A percentile compares a stretch with the other conserved stretches of the same genome.
Conservation (phyloP, 2,888 invertebrate genomes). For the Petrolisthes cinctipes region DNA sequence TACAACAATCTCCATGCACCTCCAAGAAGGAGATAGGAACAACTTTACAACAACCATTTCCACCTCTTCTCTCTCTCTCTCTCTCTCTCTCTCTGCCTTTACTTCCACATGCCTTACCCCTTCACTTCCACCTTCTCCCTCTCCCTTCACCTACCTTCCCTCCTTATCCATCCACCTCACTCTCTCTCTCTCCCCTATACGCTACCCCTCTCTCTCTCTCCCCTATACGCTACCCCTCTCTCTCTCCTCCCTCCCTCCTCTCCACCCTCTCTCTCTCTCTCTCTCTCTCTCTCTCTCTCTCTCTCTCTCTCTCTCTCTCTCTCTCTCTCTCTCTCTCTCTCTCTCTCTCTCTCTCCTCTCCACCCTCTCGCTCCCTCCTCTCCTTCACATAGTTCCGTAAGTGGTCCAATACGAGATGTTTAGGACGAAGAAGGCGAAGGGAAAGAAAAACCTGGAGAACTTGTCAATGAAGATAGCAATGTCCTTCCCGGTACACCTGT, state of each 20-base stretch:
- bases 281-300: not conserved
- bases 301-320: not conserved
- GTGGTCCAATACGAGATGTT: slow-evolving; percentile 65
- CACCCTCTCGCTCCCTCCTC: not conserved
- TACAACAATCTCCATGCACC: not conserved
- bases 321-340: not conserved
- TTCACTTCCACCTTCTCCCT: not conserved
- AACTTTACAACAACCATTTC: too few relatives aligned
- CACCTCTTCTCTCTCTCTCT: not conserved
- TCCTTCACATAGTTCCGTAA: slow-evolving; percentile 56
- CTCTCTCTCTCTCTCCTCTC: not conserved
- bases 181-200: not conserved
- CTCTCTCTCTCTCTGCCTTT: not conserved
- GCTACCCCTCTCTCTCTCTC: not conserved
- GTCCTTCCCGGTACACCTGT: slow-evolving; percentile 64
- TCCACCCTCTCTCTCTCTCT: not conserved
- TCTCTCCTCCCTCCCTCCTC: not conserved
- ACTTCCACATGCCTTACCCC: not conserved
- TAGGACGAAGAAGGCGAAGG: slow-evolving; percentile 60
- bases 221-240: not conserved
- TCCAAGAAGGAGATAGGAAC: not conserved
- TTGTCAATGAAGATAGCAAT: slow-evolving; percentile 65
- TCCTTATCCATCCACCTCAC: not conserved
- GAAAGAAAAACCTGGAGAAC: slow-evolving; percentile 62
- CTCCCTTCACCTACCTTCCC: not conserved